Conservation (phyloP, 2,797 vertebrate species). For the Lophotriccus pileatus region DNA sequence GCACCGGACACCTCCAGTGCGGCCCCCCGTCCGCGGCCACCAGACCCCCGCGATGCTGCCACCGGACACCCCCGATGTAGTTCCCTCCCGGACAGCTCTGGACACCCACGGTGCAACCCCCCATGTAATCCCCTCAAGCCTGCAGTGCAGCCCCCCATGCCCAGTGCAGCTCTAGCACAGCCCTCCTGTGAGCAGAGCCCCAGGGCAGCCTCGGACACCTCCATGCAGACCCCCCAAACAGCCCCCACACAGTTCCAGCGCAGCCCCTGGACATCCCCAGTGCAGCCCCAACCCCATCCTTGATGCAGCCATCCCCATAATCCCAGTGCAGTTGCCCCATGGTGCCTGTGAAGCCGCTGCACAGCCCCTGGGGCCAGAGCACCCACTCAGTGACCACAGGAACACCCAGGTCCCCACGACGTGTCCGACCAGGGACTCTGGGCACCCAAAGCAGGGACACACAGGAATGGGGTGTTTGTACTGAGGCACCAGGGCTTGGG, state of each 20-base stretch:
- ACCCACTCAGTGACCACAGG: neutral
- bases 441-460: neutral
- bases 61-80: neutral
- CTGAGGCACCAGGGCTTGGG: rapidly evolving
- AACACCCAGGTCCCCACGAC: rapidly evolving
- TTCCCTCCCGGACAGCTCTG: no score
- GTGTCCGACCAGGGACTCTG: rapidly evolving
- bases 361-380: neutral
- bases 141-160: neutral
- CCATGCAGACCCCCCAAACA: neutral
- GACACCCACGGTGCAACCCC: neutral
- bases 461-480: rapidly evolving
- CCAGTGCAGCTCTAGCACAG: neutral
- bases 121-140: no score
- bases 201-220: neutral
- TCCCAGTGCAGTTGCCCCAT: neutral
- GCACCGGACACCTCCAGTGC: neutral
- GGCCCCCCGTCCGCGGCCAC: rapidly evolving
- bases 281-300: neutral
- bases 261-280: no score
- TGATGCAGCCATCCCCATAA: neutral
- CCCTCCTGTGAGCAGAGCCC: neutral
- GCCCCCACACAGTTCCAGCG: neutral
- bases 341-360: neutral
- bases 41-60: no score